A percentile compares a stretch with the other conserved stretches of the same genome.
These are phyloP conservation scores for Novumbra hubbsi DNA, from an alignment of 2,797 vertebrate genomes.

Conservation along the genomic window DNA sequence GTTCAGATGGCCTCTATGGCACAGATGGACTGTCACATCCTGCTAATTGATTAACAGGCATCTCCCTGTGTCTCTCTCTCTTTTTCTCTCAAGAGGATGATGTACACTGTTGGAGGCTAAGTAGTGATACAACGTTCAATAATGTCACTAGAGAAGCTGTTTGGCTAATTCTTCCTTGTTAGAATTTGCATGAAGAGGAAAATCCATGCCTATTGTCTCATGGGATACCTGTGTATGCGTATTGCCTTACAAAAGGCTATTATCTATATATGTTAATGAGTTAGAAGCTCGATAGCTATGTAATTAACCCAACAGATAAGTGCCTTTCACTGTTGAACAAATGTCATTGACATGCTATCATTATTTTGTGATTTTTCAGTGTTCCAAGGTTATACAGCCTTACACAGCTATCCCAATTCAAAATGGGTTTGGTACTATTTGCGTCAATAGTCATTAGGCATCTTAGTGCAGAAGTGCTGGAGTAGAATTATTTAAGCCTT, in stretches of 20 bases:
- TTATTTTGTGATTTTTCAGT: background rate
- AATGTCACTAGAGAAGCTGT: background rate
- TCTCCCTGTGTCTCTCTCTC: background rate
- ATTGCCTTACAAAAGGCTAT: background rate
- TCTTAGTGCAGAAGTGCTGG: background rate
- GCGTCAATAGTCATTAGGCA: background rate
- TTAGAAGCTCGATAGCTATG: background rate
- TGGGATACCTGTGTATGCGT: background rate
- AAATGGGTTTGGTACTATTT: background rate
- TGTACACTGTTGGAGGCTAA: background rate
- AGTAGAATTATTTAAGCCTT: background rate
- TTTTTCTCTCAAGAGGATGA: background rate
- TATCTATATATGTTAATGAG: conserved; percentile 3
- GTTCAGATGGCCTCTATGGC: conserved; percentile 10
- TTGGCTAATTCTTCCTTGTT: background rate
- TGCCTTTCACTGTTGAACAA: background rate
- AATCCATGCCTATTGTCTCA: background rate
- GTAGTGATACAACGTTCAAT: background rate
- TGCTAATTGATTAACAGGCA: conserved; percentile 18
- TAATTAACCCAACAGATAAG: background rate
- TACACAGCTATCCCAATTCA: background rate
- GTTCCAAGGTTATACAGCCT: conserved; percentile 10
- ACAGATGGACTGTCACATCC: conserved; percentile 20
- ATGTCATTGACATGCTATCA: background rate
- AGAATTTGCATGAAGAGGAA: background rate